Percentiles rank a stretch among this genome's conserved stretches.
Evolutionary conservation across 2,113 vertebrate species (phyloP).

Genomic region (Tragelaphus strepsiceros): DNA sequence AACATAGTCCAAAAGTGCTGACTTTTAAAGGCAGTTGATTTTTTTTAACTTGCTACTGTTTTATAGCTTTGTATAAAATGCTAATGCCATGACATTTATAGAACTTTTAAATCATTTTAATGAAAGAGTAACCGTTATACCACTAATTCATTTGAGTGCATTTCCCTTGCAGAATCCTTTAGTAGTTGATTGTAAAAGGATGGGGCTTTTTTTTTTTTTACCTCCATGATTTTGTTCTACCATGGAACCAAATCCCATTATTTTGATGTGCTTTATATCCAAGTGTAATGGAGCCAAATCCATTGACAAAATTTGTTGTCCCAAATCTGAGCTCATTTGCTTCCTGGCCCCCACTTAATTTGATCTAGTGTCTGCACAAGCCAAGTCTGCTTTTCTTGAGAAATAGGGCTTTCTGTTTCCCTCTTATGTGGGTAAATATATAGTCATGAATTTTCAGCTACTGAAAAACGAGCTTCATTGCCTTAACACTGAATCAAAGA

Average conservation of each 20-base stretch:
- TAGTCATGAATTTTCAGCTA: slow-evolving; percentile 29
- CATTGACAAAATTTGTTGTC: slow-evolving; percentile 34
- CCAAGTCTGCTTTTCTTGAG: slow-evolving; percentile 27
- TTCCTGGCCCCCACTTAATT: slow-evolving; percentile 28
- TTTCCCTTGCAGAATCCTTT: slow-evolving; percentile 46
- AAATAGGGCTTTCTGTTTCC: slow-evolving; percentile 33
- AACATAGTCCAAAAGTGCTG: slow-evolving; percentile 71
- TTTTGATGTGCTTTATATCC: not conserved
- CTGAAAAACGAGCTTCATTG: slow-evolving; percentile 29
- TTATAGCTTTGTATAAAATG: slow-evolving; percentile 67
- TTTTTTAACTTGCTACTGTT: slow-evolving; percentile 54
- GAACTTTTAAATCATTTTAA: slow-evolving; percentile 74
- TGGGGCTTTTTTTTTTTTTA: not conserved
- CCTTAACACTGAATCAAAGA: slow-evolving; percentile 34
- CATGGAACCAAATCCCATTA: slow-evolving; percentile 12
- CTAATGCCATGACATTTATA: slow-evolving; percentile 74
- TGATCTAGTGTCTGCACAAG: slow-evolving; percentile 18
- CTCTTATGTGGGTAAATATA: slow-evolving; percentile 51
- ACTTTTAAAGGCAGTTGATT: slow-evolving; percentile 66
- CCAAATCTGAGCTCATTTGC: slow-evolving; percentile 39
- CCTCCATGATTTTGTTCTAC: not conserved
- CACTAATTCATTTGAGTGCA: slow-evolving; percentile 57
- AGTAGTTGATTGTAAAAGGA: slow-evolving; percentile 63
- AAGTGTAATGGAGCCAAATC: slow-evolving; percentile 36
- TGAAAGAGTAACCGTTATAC: slow-evolving; percentile 58